Base-by-base conservation (phyloP, 2,888 invertebrate species). In the Eupithecia dodoneata region DNA sequence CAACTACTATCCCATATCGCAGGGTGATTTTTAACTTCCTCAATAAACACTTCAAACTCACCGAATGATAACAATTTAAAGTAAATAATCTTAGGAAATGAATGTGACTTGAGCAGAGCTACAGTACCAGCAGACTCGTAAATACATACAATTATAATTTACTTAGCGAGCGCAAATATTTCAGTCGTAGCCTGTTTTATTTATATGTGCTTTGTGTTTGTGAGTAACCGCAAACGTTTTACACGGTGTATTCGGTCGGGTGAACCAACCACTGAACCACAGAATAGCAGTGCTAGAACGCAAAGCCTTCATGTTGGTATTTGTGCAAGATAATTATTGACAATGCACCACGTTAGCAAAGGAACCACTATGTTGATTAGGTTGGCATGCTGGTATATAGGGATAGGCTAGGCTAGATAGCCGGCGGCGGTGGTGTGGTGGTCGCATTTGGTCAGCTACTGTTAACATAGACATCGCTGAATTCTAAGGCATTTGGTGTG, bases 91-190 rank as follows among this genome's bases (percentile, higher is more conserved):
- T 55, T 55, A n/a, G 3, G n/a, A 55, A 47, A 12, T 2, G 10
- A 47, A 18, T 3, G 55, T 3, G 9, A 59, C 9, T 59, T 18
- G 55, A 9, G 55, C 9, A 59, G 55, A 59, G 55, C 55, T 15
- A 52, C 52, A 15, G 55, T 59, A 55, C 0, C 52, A 12, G n/a
- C 15, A 52, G 4, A 59, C n/a, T 18, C n/a, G 45, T 69, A 18
- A 47, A 47, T 71, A 75, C 45, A 73, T 45, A 44, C 18, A 45
- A 74, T 75, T 67, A 75, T 76, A 87, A 91, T 91, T 91, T 91
- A 90, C 90, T 90, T 87, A 90, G 88, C 87, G 85, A 85, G 84
- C 81, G 88, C 88, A 87, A 90, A 89, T 89, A 89, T 90, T 89
- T 89, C 87, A 84, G 87, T 86, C 83, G 84, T 83, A 81, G 80